Percentiles rank a stretch among this genome's conserved stretches.
Evolutionary conservation across 2,113 vertebrate genomes (phyloP).

Genomic region (Sceloporus undulatus): DNA sequence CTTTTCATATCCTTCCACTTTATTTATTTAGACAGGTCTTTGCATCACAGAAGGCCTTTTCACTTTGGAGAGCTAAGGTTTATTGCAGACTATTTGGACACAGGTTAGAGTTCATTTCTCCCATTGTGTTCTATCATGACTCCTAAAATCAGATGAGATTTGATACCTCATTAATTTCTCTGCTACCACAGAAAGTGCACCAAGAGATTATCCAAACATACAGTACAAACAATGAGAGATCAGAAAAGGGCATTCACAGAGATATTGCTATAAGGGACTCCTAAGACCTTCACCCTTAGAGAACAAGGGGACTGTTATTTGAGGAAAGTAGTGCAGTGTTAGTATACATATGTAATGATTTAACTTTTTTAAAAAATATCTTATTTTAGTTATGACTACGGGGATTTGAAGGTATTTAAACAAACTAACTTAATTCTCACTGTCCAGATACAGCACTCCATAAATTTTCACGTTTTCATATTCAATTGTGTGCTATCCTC

Average conservation of each 20-base stretch:
- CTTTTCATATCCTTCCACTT: neutral
- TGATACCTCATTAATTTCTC: slow-evolving; percentile 3
- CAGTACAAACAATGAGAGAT: neutral
- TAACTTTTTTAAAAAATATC: too few species aligned
- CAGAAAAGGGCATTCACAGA: neutral
- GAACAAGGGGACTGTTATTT: neutral
- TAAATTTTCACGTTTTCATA: too few species aligned
- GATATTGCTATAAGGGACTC: neutral
- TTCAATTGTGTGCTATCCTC: too few species aligned
- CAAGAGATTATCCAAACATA: neutral
- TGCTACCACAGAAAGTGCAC: neutral
- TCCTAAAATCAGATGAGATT: neutral
- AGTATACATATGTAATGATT: neutral
- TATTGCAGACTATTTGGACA: neutral
- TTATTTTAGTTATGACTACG: too few species aligned
- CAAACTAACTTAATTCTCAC: neutral
- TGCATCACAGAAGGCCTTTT: neutral
- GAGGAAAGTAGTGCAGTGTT: neutral
- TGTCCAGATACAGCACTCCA: too few species aligned
- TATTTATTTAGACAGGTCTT: slow-evolving; percentile 11
- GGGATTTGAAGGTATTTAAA: too few species aligned
- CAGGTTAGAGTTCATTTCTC: neutral
- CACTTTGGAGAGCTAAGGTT: neutral
- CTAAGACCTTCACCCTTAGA: neutral
- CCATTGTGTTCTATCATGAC: neutral